Base-by-base conservation (phyloP, 2,888 invertebrate genomes). In the Ecliptopera silaceata region DNA sequence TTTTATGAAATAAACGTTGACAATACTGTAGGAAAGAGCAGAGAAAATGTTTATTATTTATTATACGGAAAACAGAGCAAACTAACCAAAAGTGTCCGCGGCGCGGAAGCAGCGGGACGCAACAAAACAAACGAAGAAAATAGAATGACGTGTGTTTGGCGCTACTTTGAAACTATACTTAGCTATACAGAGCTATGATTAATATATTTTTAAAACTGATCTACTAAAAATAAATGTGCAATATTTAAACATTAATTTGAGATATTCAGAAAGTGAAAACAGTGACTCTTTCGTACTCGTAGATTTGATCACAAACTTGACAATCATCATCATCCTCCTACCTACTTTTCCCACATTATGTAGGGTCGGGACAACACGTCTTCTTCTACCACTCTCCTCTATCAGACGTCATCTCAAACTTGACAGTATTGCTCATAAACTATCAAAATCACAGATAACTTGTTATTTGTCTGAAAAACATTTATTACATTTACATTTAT, bases 11-110 rank as follows among this genome's bases (percentile, higher is more conserved):
- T 15, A 34, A 15, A 10, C 42, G 32, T 36, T 50, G 50, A 51
- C 54, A 54, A 26, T 36, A 47, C 41, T 41, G 48, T 39, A 8
- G 26, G 26, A 62, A 64, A 61, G 63, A 66, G 61, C 65, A 60
- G 66, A 68, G 69, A 77, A 36, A 79, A 79, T 78, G 74, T 84
- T 86, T 88, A 89, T 89, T 89, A 89, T 90, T 90, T 90, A 90
- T 90, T 86, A 80, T 82, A 82, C 82, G 80, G 81, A 82, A 88
- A 90, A 88, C 87, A 85, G 84, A 88, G 76, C 82, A 86, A 89
- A 90, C 88, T 89, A 89, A 89, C 89, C 88, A 85, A 88, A 89
- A 90, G 84, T 88, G 89, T 88, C 88, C 86, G 80, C 85, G 81
- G 84, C 74, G 80, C 84, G 88, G 87, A 88, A 90, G 74, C 88